Base-by-base conservation (phyloP, 2,888 invertebrate species). In the Chloroclysta siterata region DNA sequence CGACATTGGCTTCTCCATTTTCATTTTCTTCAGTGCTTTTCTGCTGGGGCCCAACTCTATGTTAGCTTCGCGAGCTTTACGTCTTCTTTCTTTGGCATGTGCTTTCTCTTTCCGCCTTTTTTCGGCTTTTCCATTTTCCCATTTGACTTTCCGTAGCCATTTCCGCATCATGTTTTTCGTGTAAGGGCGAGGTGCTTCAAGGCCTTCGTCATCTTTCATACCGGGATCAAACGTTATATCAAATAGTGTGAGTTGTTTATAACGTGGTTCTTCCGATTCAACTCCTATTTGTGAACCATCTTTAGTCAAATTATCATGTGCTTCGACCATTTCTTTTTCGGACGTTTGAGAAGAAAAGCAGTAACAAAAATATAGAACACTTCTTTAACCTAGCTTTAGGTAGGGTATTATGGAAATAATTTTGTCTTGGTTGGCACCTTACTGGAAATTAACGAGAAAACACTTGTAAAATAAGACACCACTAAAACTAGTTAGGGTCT, bases 1-100 rank as follows among this genome's bases (percentile, higher is more conserved):
- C 80, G 95, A 96, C 55, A 93, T 90, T 65, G 96, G 95, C 68
- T 94, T 94, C 48, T 94, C 94, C 93, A 96, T 94, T 79, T 94
- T 96, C 83, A 95, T 95, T 76, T 92, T 93, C 86, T 98, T 98
- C 11, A 98, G 84, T 63, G 94, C 94, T 87, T 97, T 98, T 63
- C 98, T 94, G 44, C 95, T 96, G 0, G 97, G 97, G 0, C 97
- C 97, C 42, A 95, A 79, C 63, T 95, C 94, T 59, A 96, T 88
- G 71, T 97, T 97, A 65, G 95, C 95, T 60, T 94, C 94, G 68
- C 95, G 94, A 0, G 97, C 97, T 79, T 95, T 94, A 53, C 93
- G 93, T 63, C 95, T 94, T 79, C 96, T 95, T 73, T 94, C 94
- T 79, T 96, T 97, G 13, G 94, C 94, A 72, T 95, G 94, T 51